Evolutionary conservation across 2,797 vertebrate genomes (phyloP).

Genomic region (Pseudochirops corinnae): DNA sequence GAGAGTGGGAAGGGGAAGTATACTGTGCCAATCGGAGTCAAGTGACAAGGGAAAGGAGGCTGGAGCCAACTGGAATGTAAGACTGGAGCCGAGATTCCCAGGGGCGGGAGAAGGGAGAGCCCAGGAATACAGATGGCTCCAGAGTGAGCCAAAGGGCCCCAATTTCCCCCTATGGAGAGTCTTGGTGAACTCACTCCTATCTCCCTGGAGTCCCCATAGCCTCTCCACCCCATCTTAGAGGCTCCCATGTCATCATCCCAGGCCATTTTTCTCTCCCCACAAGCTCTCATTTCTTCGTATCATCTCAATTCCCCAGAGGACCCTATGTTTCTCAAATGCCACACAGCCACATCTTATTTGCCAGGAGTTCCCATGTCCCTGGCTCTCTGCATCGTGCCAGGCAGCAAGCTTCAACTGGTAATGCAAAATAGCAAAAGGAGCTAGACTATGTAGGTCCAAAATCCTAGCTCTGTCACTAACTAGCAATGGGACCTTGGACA

Average conservation of each 20-base stretch:
- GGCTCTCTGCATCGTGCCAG: not conserved
- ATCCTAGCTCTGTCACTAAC: not conserved
- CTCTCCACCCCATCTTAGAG: not conserved
- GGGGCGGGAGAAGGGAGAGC: slow-evolving; percentile 72
- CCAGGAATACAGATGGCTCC: slow-evolving; percentile 46
- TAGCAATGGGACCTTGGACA: not conserved
- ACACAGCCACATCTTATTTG: not conserved
- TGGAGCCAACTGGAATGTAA: slow-evolving; percentile 78
- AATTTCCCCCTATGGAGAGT: not conserved
- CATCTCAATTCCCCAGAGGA: not conserved
- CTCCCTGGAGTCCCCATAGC: no score
- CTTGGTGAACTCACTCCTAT: not conserved
- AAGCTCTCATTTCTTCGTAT: not conserved
- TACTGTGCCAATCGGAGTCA: slow-evolving; percentile 62
- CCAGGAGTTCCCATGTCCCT: not conserved
- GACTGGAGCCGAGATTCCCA: slow-evolving; percentile 64
- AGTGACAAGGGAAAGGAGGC: slow-evolving; percentile 74
- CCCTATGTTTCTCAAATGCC: not conserved
- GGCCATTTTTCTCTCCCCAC: not conserved
- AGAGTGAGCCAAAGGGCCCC: not conserved
- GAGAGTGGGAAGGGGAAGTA: slow-evolving; percentile 60
- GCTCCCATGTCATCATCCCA: not conserved
- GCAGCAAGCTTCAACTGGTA: not conserved
- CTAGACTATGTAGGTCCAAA: not conserved
- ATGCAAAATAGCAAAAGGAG: not conserved